phyloP scores from a whole-genome alignment of 92 coral and sea anemone species.

The Virgularia gustaviana region DNA sequence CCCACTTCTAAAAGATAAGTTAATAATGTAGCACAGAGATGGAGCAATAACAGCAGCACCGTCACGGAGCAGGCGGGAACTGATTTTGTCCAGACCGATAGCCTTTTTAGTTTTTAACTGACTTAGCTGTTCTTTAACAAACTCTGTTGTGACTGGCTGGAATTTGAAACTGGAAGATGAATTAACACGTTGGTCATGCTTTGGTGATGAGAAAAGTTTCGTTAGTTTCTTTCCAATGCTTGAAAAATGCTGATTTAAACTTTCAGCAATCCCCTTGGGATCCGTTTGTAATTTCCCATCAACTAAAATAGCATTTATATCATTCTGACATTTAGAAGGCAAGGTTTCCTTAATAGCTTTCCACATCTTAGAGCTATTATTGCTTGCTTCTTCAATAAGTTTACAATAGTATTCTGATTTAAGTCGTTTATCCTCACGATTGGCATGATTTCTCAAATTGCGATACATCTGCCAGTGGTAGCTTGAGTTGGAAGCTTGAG shows the following conservation, averaged over 20 bases:
- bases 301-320: constrained; percentile 35
- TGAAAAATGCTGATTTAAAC: constrained; percentile 43
- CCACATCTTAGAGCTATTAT: constrained; percentile 43
- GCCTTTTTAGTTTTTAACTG: constrained; percentile 26
- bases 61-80: constrained; percentile 28
- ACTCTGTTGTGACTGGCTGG: constrained; percentile 29
- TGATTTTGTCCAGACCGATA: constrained; percentile 8
- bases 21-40: background rate
- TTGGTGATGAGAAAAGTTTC: constrained; percentile 13
- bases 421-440: constrained; percentile 22
- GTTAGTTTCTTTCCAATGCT: constrained; percentile 41
- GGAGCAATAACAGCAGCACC: constrained; percentile 14
- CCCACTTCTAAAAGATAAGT: constrained; percentile 14
- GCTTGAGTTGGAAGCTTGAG: background rate
- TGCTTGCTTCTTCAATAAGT: constrained; percentile 38
- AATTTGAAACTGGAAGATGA: constrained; percentile 1
- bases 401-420: constrained; percentile 48
- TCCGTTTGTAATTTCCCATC: constrained; percentile 28
- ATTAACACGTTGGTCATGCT: constrained; percentile 1
- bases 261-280: constrained; percentile 39
- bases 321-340: constrained; percentile 21
- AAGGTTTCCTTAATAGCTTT: constrained; percentile 34
- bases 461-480: constrained; percentile 51
- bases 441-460: constrained; percentile 33
- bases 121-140: constrained; percentile 16